Percentiles rank a stretch among this genome's conserved stretches.
phyloP scores from a whole-genome alignment of 2,888 invertebrate genomes.

The Oscheius sp. region DNA sequence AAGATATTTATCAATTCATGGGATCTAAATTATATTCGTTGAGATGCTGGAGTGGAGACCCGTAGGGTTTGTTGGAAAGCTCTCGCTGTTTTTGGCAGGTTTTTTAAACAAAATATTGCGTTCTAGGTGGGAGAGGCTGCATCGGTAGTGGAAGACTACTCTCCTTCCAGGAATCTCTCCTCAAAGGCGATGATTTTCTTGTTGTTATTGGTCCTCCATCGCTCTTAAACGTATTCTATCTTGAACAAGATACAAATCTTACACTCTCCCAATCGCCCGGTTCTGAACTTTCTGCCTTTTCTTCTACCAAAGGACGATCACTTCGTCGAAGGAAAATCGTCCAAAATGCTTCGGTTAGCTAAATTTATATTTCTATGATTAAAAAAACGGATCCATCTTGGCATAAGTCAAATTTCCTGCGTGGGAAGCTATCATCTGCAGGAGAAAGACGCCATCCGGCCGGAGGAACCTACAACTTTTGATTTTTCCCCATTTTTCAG shows the following conservation, averaged over 20 bases:
- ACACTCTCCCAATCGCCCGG: conserved; percentile 43
- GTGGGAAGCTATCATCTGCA: conserved; percentile 61
- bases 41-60: background rate
- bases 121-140: conserved; percentile 44
- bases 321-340: conserved; percentile 49
- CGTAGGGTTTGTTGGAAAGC: background rate
- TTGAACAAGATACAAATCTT: no score
- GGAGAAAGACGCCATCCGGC: conserved; percentile 66
- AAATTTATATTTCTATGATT: conserved; percentile 3
- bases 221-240: background rate
- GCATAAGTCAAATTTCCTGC: conserved; percentile 56
- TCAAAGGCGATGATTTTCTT: background rate
- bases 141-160: conserved; percentile 51
- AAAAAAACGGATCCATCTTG: conserved; percentile 31
- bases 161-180: conserved; percentile 54
- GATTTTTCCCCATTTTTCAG: background rate
- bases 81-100: background rate
- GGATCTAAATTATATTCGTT: no score
- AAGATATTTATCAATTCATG: no score
- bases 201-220: no score
- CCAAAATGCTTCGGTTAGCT: conserved; percentile 56
- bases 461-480: conserved; percentile 64
- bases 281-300: conserved; percentile 46
- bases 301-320: conserved; percentile 47
- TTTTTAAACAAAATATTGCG: conserved; percentile 48